Evolutionary conservation across 1,140 invertebrate species (phyloP).

Genomic region (Aphidius gifuensis): DNA sequence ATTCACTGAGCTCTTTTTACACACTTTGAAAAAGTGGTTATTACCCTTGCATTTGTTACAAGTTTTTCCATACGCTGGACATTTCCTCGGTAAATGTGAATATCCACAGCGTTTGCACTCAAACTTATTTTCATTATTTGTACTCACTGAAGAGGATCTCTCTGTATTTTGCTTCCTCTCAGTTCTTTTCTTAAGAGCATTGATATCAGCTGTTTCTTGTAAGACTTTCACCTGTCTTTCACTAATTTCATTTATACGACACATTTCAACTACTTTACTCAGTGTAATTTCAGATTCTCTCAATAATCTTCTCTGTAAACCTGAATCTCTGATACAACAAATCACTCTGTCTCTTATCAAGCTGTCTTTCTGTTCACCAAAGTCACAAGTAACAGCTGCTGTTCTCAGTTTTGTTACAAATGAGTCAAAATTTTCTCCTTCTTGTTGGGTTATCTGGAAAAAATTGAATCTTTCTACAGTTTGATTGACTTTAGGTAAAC

Average conservation of each 20-base stretch:
- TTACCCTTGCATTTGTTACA: too few relatives aligned
- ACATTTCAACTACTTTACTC: background rate
- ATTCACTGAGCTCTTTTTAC: too few relatives aligned
- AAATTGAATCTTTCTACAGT: slow-evolving; percentile 33
- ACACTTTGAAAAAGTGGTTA: too few relatives aligned
- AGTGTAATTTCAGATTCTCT: background rate
- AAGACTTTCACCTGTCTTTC: background rate
- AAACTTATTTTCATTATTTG: too few relatives aligned
- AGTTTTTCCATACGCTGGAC: too few relatives aligned
- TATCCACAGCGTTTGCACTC: too few relatives aligned
- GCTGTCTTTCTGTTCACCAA: slow-evolving; percentile 34
- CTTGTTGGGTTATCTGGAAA: slow-evolving; percentile 29
- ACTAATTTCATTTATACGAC: background rate
- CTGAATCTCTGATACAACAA: slow-evolving; percentile 38
- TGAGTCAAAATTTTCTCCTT: slow-evolving; percentile 35
- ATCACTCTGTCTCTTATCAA: slow-evolving; percentile 41
- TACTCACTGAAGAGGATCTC: too few relatives aligned
- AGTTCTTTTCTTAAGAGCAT: background rate
- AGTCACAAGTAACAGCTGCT: slow-evolving; percentile 34
- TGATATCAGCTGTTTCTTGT: background rate
- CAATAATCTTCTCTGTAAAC: slow-evolving; percentile 40
- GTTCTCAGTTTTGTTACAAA: slow-evolving; percentile 35
- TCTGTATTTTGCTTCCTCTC: too few relatives aligned
- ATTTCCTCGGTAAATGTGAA: too few relatives aligned
- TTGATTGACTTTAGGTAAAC: slow-evolving; percentile 30